Conservation (phyloP, 2,797 vertebrate species). For the Dermochelys coriacea region DNA sequence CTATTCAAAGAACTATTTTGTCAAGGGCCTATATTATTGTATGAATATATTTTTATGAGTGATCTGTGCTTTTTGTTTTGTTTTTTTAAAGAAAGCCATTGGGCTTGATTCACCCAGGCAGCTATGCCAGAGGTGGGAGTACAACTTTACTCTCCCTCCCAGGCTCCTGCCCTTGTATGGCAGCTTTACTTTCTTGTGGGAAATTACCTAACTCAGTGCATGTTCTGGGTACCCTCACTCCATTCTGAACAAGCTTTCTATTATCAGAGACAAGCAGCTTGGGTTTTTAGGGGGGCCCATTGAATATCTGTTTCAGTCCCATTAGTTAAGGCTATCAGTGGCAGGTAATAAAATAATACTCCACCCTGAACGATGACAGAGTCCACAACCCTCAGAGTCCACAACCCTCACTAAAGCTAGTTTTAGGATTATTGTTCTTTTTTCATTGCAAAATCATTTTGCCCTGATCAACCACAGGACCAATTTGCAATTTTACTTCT, state of each 20-base stretch:
- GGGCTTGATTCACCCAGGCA: not conserved
- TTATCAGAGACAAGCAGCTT: not conserved
- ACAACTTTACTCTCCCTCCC: accelerated
- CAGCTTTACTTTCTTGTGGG: not conserved
- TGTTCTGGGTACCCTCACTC: not conserved
- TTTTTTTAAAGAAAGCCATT: not conserved
- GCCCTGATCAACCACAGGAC: not conserved
- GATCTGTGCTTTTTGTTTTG: not conserved
- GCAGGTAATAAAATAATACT: not conserved
- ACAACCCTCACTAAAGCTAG: not conserved
- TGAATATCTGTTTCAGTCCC: not conserved
- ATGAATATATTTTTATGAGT: not conserved
- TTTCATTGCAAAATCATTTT: not conserved
- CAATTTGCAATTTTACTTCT: not conserved
- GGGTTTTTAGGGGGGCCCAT: not conserved
- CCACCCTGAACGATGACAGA: not conserved
- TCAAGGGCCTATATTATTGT: not conserved
- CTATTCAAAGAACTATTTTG: not conserved
- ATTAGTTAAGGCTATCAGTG: not conserved
- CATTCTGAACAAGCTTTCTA: not conserved
- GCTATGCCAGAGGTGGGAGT: not conserved
- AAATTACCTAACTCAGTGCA: accelerated
- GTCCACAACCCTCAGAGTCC: not conserved
- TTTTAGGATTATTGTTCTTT: not conserved
- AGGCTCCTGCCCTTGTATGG: not conserved